Evolutionary conservation across 1,140 invertebrate genomes (phyloP), one percentile per base, ranked within the genome.

Genomic region (Himalopsyche phryganea): DNA sequence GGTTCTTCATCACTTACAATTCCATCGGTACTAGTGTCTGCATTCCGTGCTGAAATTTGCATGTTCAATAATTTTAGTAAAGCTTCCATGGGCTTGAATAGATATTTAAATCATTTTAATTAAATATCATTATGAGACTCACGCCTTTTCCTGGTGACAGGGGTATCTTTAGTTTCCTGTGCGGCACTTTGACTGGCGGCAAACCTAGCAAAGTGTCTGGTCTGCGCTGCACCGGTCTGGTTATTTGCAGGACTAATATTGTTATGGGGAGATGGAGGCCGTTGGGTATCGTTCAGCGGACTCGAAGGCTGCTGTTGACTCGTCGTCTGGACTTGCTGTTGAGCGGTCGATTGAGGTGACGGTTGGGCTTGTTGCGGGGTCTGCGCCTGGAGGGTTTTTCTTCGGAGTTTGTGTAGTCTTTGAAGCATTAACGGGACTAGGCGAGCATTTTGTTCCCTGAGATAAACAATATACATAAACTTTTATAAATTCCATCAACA

Each of bases 351-450:
- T 9, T 28, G 23, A 9, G 23, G 23, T 9, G 23, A 28, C 23
- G 23, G 23, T 15, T 48, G 42, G 19, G 33, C 13, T 19, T 40
- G 19, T 15, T 33, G n/a, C 2, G 46, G 46, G 10, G 15, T 44
- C 11, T 11, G 32, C 18, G 73, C 71, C 17, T 72, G 70, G 19
- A 66, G 62, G 1, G 64, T 66, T 44, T 77, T 76, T 17, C 74
- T 79, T 68, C 91, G 85, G 13, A 95, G 71, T 41, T 83, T 80
- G 68, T 91, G 87, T 51, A 96, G 76, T 58, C 93, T 81, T 69
- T 89, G 83, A 44, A 96, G 73, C 86, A 95, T 89, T 13, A 94
- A 71, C 1, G 93, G 92, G 18, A 96, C 91, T 63, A 98, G 76
- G 63, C 85, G 84, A 40, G 85, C 82, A 71, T 97, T 98, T 65